These are phyloP conservation scores for Xenopus laevis DNA, from an alignment of 2,113 vertebrate species.

Conservation along the genomic window DNA sequence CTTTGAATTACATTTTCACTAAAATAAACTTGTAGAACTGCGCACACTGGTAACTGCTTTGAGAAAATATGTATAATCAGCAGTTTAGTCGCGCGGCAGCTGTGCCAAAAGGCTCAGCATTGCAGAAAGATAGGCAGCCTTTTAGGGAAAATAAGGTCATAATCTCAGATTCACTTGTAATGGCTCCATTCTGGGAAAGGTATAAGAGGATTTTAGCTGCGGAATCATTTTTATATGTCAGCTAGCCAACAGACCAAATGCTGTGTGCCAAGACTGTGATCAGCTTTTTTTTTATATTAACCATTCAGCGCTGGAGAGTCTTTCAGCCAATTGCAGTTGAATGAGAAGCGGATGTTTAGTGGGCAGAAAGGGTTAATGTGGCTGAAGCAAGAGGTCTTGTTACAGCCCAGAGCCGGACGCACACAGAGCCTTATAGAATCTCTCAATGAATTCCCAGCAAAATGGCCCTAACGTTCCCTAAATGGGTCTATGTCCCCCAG, in stretches of 20 bases:
- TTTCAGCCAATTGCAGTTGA: neutral
- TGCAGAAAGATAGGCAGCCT: constrained; percentile 12
- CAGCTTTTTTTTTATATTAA: neutral
- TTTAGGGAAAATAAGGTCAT: constrained; percentile 12
- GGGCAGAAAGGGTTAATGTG: constrained; percentile 1
- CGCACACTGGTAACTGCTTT: too few species aligned
- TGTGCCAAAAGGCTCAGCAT: neutral
- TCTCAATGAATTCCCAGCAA: neutral
- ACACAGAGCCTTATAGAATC: neutral
- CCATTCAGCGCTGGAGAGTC: neutral
- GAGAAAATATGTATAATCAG: neutral
- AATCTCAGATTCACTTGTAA: constrained; percentile 14
- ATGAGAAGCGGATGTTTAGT: neutral
- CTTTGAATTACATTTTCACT: too few species aligned
- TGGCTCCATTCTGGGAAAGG: constrained; percentile 4
- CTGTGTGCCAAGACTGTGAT: constrained; percentile 15
- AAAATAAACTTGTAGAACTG: too few species aligned
- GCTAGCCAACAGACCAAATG: constrained; percentile 15
- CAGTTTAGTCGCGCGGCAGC: neutral
- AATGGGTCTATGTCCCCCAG: neutral
- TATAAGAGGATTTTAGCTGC: constrained; percentile 15
- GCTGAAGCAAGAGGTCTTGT: neutral
- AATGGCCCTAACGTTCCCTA: neutral
- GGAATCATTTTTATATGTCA: constrained; percentile 1
- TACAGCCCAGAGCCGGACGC: constrained; percentile 1